phyloP scores from a whole-genome alignment of 2,888 invertebrate species.

The Eretmocerus hayati region DNA sequence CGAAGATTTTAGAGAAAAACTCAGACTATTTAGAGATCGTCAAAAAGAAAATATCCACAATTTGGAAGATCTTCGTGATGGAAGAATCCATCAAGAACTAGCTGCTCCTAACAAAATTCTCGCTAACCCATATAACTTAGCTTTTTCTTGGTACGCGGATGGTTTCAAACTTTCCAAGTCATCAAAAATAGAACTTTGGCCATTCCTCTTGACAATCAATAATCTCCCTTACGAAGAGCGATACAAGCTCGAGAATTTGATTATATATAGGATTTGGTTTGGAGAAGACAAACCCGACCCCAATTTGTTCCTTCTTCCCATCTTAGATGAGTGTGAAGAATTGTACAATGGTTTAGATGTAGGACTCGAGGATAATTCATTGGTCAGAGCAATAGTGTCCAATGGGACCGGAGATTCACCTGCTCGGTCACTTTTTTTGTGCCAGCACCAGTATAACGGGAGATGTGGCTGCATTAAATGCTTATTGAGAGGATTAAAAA shows the following conservation, averaged over 20 bases:
- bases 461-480: background rate
- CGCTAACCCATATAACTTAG: too few relatives aligned
- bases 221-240: background rate
- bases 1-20: too few relatives aligned
- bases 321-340: background rate
- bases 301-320: constrained; percentile 1
- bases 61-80: too few relatives aligned
- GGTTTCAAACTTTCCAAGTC: background rate
- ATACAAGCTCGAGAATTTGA: constrained; percentile 5
- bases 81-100: too few relatives aligned
- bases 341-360: background rate
- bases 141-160: constrained; percentile 2
- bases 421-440: background rate
- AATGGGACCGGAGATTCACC: constrained; percentile 1
- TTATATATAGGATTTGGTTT: constrained; percentile 3
- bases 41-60: too few relatives aligned
- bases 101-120: too few relatives aligned
- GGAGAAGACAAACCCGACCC: background rate
- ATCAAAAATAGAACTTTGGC: constrained; percentile 4
- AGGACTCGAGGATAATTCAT: background rate
- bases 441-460: background rate
- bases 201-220: background rate
- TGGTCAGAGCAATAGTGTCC: background rate
- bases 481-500: background rate
- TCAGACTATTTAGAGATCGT: too few relatives aligned